Percentiles rank a stretch among this genome's conserved stretches.
Conservation (phyloP, 2,888 invertebrate species). For the Cremastobaeus sp. region DNA sequence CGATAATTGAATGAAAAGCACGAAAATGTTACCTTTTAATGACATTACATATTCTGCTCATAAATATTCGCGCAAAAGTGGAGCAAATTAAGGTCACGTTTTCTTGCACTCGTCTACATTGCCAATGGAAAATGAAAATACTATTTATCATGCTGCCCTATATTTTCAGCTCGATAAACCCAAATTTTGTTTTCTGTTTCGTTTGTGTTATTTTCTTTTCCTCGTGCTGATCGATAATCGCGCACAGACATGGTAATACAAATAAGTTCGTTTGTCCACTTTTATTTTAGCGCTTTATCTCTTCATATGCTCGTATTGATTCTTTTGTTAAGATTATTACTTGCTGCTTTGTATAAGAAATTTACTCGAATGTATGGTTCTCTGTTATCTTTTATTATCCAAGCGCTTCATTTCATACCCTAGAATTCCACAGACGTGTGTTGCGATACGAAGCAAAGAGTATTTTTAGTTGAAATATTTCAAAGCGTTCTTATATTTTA, state of each 20-base stretch:
- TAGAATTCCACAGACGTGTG: slow-evolving; percentile 10
- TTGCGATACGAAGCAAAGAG: neutral
- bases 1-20: slow-evolving; percentile 11
- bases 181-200: slow-evolving; percentile 58
- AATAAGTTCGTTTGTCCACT: slow-evolving; percentile 39
- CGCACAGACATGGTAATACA: slow-evolving; percentile 15
- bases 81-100: slow-evolving; percentile 58
- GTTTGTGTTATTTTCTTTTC: slow-evolving; percentile 36
- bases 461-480: slow-evolving; percentile 30
- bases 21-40: slow-evolving; percentile 9
- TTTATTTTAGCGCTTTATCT: slow-evolving; percentile 42
- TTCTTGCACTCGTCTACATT: slow-evolving; percentile 43
- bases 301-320: slow-evolving; percentile 23
- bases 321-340: slow-evolving; percentile 47
- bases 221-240: slow-evolving; percentile 37
- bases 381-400: slow-evolving; percentile 35
- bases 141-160: slow-evolving; percentile 56
- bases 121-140: slow-evolving; percentile 58
- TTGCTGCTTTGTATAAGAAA: slow-evolving; percentile 19
- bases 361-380: slow-evolving; percentile 9
- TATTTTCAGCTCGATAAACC: slow-evolving; percentile 57
- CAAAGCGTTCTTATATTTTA: no score
- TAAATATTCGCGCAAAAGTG: slow-evolving; percentile 44
- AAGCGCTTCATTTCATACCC: slow-evolving; percentile 27
- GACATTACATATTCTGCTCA: slow-evolving; percentile 28